Base-by-base conservation (phyloP, 2,113 vertebrate species). In the Zeus faber region DNA sequence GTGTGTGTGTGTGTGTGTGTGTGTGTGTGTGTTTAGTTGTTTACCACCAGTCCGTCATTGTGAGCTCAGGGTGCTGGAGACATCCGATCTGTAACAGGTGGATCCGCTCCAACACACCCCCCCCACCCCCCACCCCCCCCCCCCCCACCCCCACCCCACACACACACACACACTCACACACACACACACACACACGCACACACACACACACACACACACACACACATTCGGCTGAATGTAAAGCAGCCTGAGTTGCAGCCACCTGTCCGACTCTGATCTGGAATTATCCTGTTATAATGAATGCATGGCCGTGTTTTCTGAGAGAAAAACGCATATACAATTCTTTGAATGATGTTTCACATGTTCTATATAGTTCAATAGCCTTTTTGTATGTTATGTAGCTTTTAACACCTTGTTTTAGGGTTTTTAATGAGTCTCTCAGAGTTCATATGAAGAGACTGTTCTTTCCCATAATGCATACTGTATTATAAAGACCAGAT, bases 1-100 rank as follows among this genome's bases (percentile, higher is more conserved):
- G 31, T 22, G 43, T 31, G 6, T 18, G 16, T 17, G 17, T 24
- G 2, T 47, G 18, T 50, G 18, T 45, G 31, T 24, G 52, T 51
- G 13, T 50, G 13, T 68, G 47, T 46, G 23, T 52, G 61, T 52
- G 49, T 49, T 16, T 31, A 58, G 31, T 74, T 81, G 67, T 77
- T 84, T 70, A 77, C 78, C 62, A 70, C 62, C 27, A 27, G 54
- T 55, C 74, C 85, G 74, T 84, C 83, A 81, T 54, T 33, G 31
- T 23, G 0, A 49, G 45, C 58, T 65, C 54, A 49, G 44, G 57
- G 45, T 60, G 46, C 51, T 66, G 62, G 67, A 79, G 71, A 78
- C 67, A 72, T 58, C 49, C 37, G 58, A 81, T 83, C 67, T 67
- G 77, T 82, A 79, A 80, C 80, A 82, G 55, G 67, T 67, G 66